Percentiles rank a stretch among this genome's conserved stretches.
Evolutionary conservation across 2,113 vertebrate species (phyloP).

Genomic region (Solenodon paradoxus): DNA sequence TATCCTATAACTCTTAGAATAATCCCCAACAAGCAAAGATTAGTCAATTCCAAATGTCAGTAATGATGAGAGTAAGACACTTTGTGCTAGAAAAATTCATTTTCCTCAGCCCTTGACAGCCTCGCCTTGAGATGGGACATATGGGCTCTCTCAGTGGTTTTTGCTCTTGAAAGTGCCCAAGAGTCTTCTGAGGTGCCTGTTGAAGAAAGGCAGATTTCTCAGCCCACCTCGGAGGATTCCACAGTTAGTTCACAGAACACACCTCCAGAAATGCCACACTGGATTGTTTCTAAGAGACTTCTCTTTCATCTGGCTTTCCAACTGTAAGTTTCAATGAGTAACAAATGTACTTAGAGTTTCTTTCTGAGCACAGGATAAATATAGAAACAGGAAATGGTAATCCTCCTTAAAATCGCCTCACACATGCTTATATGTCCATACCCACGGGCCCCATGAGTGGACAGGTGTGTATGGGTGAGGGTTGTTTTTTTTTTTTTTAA

Average conservation of each 20-base stretch:
- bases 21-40: neutral
- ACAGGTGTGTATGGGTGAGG: neutral
- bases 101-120: neutral
- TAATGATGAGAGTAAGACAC: neutral
- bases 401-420: neutral
- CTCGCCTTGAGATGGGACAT: neutral
- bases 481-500: no score
- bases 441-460: neutral
- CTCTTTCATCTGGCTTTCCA: neutral
- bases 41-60: neutral
- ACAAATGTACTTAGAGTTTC: neutral
- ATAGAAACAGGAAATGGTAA: neutral
- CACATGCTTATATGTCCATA: accelerated
- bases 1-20: neutral
- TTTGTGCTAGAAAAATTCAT: neutral
- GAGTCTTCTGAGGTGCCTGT: neutral
- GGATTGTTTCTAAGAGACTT: neutral
- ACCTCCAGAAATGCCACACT: neutral
- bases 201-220: neutral
- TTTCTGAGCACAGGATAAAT: neutral
- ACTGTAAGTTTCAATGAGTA: neutral
- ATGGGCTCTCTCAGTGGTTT: neutral
- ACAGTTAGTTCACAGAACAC: neutral
- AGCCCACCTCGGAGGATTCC: neutral
- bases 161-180: neutral